Base-by-base conservation (phyloP, 2,888 invertebrate species). In the Phalera bucephala region DNA sequence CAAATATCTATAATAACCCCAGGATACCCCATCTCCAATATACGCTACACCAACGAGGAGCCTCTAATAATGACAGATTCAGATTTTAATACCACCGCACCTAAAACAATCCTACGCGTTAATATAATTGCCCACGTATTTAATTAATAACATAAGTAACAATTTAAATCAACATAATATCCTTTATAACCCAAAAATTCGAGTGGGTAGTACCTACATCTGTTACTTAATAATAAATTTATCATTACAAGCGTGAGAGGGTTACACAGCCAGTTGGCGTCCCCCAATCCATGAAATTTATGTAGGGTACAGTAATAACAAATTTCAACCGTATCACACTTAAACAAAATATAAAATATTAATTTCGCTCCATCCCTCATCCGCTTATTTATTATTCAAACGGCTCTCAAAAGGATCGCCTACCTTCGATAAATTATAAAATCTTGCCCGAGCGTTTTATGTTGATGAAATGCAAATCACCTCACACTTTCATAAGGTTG, bases 401-500 rank as follows among this genome's bases (percentile, higher is more conserved):
- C 59, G 53, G 70, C 61, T 67, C 65, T 68, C 61, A 63, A 65
- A 70, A 65, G 72, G 72, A 72, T 74, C 69, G 68, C 40, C 61
- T 65, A 62, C 68, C 69, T 70, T 52, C 70, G 68, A 74, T 75
- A 72, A 73, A 77, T 77, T 76, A 72, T 76, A 72, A 73, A 76
- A 76, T 75, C 66, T 56, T 45, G 46, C 51, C 55, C 45, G 46
- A 64, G 52, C 56, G 62, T 53, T 68, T 65, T 63, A 60, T 64
- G 73, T 63, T 72, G 67, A 76, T 72, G 66, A 62, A 64, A 76
- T 75, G 72, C 64, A 76, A 77, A 78, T 76, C 56, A 49, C 39
- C 50, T 57, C 58, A 62, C 62, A 66, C 57, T 67, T 58, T 52
- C 11, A 11, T 22, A 36, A 27, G 29, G 10, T 11, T 0, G 11